phyloP scores from a whole-genome alignment of 2,113 vertebrate genomes.

The rabbit (Oryctolagus cuniculus) region mOryCun1.1 NC_091435.1:109506501-109507000 shows the following conservation, averaged over 20 bases:
- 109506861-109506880: conserved; percentile 61
- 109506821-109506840: conserved; percentile 37
- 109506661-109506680: conserved; percentile 3
- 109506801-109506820: not conserved
- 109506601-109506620: not conserved
- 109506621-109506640: conserved; percentile 4
- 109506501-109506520: conserved; percentile 7
- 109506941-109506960: not conserved
- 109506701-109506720: not conserved
- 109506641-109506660: conserved; percentile 3
- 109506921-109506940: not conserved
- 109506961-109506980: too few relatives aligned
- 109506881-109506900: conserved; percentile 50
- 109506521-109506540: not conserved
- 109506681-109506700: conserved; percentile 48
- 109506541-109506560: not conserved
- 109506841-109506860: conserved; percentile 63
- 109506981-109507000: too few relatives aligned
- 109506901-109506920: conserved; percentile 63
- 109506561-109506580: not conserved
- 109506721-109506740: conserved; percentile 3
- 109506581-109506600: not conserved
- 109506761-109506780: not conserved
- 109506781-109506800: not conserved
- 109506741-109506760: not conserved